Base-by-base conservation (phyloP, 2,797 vertebrate species). In the Momotus momota region DNA sequence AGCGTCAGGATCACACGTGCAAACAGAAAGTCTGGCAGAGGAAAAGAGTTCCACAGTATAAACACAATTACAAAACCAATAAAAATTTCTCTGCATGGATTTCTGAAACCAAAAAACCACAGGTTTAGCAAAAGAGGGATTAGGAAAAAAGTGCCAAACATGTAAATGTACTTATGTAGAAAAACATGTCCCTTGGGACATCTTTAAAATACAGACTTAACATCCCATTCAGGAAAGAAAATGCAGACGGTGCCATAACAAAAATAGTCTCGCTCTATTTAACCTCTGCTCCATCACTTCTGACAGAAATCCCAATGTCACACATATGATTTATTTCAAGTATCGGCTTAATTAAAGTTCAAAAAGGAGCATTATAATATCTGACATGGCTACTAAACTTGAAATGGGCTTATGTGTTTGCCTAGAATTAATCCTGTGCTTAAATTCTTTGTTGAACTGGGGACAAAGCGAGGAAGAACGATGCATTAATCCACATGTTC, bases 341-440 rank as follows among this genome's bases (percentile, higher is more conserved):
- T 91, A 92, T 55, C 82, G 93, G 29, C 73, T 86, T 70, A 93
- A 94, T 90, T 94, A 86, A 93, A 79, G 62, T 88, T 93, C 43
- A 86, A 41, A 86, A 88, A 69, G 54, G 22, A 91, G 58, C 26
- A 62, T 93, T 95, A 94, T 81, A 43, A 11, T 58, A 66, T 55
- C 62, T 81, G 86, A 88, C 54, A 21, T 75, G 69, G 83, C 81
- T 74, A 74, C 69, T 79, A 86, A 88, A 90, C 40, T 95, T 75
- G 65, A 84, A 86, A 88, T 54, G 86, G 46, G 48, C 35, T 90
- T 88, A 49, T 0, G 9, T 12, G 15, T 51, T 70, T 72, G 62
- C 40, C 90, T 90, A 86, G 84, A 93, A 88, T 75, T 54, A 95
- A 93, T 92, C 70, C 81, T 82, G 49, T 52, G 57, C 52, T 91